Evolutionary conservation across 2,888 invertebrate genomes (phyloP).

Genomic region (Rhogogaster chlorosoma): DNA sequence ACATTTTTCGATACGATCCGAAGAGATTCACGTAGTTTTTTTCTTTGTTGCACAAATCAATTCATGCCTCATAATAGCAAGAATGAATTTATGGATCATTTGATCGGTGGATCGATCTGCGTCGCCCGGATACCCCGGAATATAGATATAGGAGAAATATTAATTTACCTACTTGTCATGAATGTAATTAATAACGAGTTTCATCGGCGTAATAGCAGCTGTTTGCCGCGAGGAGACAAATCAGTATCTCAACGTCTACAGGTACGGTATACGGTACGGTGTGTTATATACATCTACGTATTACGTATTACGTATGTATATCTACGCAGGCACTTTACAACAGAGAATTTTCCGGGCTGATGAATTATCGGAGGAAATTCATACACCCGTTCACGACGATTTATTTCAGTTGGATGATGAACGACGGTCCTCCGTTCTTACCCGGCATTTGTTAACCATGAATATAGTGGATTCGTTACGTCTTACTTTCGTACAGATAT

Average conservation of each 20-base stretch:
- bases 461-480: not conserved
- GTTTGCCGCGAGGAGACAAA: not conserved
- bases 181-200: not conserved
- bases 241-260: not conserved
- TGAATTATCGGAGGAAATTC: constrained; percentile 1
- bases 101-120: no score
- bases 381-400: not conserved
- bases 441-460: not conserved
- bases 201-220: not conserved
- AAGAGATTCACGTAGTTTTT: no score
- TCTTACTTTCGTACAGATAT: not conserved
- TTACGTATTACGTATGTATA: no score
- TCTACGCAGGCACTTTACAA: not conserved
- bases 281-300: not conserved
- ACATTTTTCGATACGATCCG: no score
- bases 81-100: not conserved
- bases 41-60: no score
- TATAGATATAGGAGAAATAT: not conserved
- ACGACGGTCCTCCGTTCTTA: constrained; percentile 12
- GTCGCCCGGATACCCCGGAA: not conserved
- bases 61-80: not conserved
- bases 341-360: constrained; percentile 7
- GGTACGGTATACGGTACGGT: not conserved
- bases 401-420: constrained; percentile 18
- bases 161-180: not conserved